Evolutionary conservation across 2,113 vertebrate genomes (phyloP), one percentile per base, ranked within the genome.

Genomic region (Daubentonia madagascariensis): DNA sequence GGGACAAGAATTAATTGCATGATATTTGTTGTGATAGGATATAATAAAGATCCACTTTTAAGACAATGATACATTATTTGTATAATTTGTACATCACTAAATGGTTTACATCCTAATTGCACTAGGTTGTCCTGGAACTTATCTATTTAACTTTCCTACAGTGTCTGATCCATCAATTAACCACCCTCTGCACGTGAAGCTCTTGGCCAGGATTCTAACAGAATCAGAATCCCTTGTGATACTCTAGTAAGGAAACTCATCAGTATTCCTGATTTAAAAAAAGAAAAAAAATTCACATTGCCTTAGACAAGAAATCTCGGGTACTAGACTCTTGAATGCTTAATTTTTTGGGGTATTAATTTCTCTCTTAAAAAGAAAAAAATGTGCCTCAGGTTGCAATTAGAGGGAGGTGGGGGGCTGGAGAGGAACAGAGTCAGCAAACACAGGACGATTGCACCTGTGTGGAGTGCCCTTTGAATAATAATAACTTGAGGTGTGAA

Each of bases 91-190:
- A 13, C 30, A 75, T 75, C 68, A 45, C 91, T 80, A 43, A 88
- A 70, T 93, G 45, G 89, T 89, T 85, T 93, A 76, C 11, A 48
- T 40, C 37, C 22, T 93, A 95, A 81, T 89, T 94, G 13, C 35
- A 32, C 16, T 63, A 54, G 25, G 11, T 94, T 89, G 52, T 59
- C 30, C 35, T 83, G 40, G 80, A 87, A 75, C 22, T 54, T 84
- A 84, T 5, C 61, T 96, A 43, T 76, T 96, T 98, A 67, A 75
- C 75, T 97, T 96, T 68, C 70, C 79, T 78, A 8, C 35, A 52
- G 50, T 73, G 37, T 84, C 83, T 76, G 83, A 40, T 67, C 68
- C n/a, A 84, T 96, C 92, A 94, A 43, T 88, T 87, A 79, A 79
- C 85, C 40, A 84, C n/a, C 25, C 59, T 76, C 37, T 81, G 52